Conservation (phyloP, 2,888 invertebrate species). For the Phoenoteleia sp. region DNA sequence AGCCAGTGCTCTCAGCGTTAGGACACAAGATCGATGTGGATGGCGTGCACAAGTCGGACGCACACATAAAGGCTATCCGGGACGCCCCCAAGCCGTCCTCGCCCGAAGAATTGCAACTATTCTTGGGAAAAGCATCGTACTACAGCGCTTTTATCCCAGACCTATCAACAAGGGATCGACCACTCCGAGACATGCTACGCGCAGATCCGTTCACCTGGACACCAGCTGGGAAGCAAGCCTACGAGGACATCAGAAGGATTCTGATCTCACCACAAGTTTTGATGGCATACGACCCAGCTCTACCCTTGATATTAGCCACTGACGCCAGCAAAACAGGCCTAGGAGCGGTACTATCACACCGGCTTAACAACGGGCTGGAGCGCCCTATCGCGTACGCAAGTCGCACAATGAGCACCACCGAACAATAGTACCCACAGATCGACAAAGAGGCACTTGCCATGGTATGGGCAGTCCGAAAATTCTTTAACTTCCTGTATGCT, state of each 20-base stretch:
- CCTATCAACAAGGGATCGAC: conserved; percentile 7
- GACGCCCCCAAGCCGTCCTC: background rate
- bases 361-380: background rate
- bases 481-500: background rate
- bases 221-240: background rate
- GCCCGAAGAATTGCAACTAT: conserved; percentile 19
- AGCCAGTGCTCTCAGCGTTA: background rate
- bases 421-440: background rate
- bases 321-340: background rate
- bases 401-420: background rate
- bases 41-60: conserved; percentile 34
- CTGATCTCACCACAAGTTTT: conserved; percentile 20
- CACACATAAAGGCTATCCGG: conserved; percentile 13
- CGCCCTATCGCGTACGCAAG: background rate
- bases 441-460: background rate
- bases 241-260: background rate
- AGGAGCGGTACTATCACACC: background rate
- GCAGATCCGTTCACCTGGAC: background rate
- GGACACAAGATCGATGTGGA: conserved; percentile 14
- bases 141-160: conserved; percentile 21
- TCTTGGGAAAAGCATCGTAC: conserved; percentile 20
- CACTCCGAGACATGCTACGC: conserved; percentile 3
- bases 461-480: background rate
- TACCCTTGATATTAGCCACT: background rate
- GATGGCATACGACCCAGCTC: conserved; percentile 7